phyloP scores from a whole-genome alignment of 2,888 invertebrate species.

The Gisinianus flammeolus region DNA sequence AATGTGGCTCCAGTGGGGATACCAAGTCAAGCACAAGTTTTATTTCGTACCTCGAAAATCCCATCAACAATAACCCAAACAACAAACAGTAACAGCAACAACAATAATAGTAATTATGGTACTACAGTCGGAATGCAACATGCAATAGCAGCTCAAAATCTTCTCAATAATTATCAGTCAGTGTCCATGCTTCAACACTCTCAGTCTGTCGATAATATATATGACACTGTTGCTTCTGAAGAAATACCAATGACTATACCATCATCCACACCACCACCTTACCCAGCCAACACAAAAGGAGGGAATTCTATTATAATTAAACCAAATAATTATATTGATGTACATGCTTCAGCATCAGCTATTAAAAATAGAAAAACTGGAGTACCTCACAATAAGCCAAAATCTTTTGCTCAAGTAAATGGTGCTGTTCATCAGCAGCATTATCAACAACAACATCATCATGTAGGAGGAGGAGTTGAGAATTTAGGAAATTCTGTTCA shows the following conservation, averaged over 20 bases:
- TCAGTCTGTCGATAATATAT: conserved; percentile 54
- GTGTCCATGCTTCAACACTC: conserved; percentile 34
- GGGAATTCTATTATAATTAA: conserved; percentile 64
- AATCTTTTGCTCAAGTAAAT: conserved; percentile 11
- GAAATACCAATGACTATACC: conserved; percentile 41
- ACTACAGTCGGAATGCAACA: too few relatives aligned
- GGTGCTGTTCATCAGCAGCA: not conserved
- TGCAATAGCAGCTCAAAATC: not conserved
- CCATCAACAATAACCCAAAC: not conserved
- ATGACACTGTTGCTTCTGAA: conserved; percentile 58
- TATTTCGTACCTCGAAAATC: conserved; percentile 48
- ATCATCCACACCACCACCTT: conserved; percentile 31
- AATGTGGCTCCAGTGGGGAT: conserved; percentile 68
- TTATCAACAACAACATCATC: conserved; percentile 3
- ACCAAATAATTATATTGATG: conserved; percentile 70
- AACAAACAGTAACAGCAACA: conserved; percentile 11
- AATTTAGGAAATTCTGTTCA: not conserved
- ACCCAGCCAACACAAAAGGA: conserved; percentile 33
- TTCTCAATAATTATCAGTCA: conserved; percentile 22
- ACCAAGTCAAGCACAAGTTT: conserved; percentile 56
- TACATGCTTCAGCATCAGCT: conserved; percentile 66
- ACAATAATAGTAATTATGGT: conserved; percentile 1
- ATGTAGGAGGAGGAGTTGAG: not conserved
- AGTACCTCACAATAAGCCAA: not conserved
- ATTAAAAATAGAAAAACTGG: conserved; percentile 40